Conservation (phyloP, 2,888 invertebrate genomes). For the Lithophane ornitopus region DNA sequence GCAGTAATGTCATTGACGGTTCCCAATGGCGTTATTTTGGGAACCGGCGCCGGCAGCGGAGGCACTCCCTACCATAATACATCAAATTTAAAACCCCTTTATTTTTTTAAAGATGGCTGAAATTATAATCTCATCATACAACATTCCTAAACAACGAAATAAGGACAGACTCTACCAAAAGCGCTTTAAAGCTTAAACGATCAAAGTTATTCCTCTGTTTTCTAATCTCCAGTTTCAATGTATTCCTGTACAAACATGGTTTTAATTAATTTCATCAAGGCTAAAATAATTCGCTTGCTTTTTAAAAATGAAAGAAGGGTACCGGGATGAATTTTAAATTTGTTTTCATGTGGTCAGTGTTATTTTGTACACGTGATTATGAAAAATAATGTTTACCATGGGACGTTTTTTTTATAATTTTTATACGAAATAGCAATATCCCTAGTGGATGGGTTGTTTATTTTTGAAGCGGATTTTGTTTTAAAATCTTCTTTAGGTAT, state of each 20-base stretch:
- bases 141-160: too few species aligned
- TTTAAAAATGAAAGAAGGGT: slow-evolving; percentile 35
- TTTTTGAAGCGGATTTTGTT: slow-evolving; percentile 3
- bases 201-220: slow-evolving; percentile 26
- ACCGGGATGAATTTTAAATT: slow-evolving; percentile 51
- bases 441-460: neutral
- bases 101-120: too few species aligned
- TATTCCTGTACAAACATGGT: slow-evolving; percentile 18
- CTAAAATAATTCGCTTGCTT: slow-evolving; percentile 29
- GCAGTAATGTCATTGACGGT: too few species aligned
- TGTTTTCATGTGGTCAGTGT: slow-evolving; percentile 40
- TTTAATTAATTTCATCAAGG: slow-evolving; percentile 50
- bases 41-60: too few species aligned
- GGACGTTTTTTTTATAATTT: slow-evolving; percentile 11
- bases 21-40: too few species aligned
- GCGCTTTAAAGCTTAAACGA: neutral
- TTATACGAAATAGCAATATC: neutral
- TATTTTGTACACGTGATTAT: slow-evolving; percentile 32
- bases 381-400: slow-evolving; percentile 30
- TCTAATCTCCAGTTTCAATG: slow-evolving; percentile 19
- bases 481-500: neutral
- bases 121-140: too few species aligned
- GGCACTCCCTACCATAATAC: too few species aligned
- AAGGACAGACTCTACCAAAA: too few species aligned
- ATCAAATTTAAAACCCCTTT: too few species aligned